These are phyloP conservation scores for Troglohyphantes excavatus DNA, from an alignment of 2,888 invertebrate species.

Conservation along the genomic window DNA sequence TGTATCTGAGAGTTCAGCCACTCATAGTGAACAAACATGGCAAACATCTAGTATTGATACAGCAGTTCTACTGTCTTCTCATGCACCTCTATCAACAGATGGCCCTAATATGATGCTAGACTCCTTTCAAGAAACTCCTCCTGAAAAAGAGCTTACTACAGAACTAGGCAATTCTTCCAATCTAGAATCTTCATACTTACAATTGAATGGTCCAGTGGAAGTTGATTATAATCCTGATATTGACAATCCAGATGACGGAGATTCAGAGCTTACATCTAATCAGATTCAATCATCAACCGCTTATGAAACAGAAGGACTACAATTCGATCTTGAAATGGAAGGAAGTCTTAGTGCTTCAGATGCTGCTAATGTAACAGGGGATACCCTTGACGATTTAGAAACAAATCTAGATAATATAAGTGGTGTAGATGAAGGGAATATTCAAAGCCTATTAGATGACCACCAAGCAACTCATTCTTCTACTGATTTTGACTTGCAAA, in stretches of 20 bases:
- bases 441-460: slow-evolving; percentile 18
- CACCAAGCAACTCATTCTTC: slow-evolving; percentile 36
- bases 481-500: slow-evolving; percentile 57
- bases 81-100: slow-evolving; percentile 41
- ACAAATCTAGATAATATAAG: neutral
- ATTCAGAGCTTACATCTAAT: slow-evolving; percentile 59
- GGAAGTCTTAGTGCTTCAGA: slow-evolving; percentile 20
- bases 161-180: slow-evolving; percentile 82
- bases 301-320: slow-evolving; percentile 65
- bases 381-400: neutral
- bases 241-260: slow-evolving; percentile 83
- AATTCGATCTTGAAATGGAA: slow-evolving; percentile 74
- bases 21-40: slow-evolving; percentile 80
- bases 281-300: slow-evolving; percentile 41
- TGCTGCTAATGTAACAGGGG: neutral
- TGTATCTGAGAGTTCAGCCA: slow-evolving; percentile 79
- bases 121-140: slow-evolving; percentile 61
- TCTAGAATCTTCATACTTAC: slow-evolving; percentile 82
- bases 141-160: slow-evolving; percentile 82
- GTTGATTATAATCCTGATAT: slow-evolving; percentile 84
- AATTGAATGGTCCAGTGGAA: slow-evolving; percentile 84
- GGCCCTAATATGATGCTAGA: slow-evolving; percentile 29
- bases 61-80: slow-evolving; percentile 76
- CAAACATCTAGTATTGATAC: slow-evolving; percentile 80
- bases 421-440: slow-evolving; percentile 12